Percentiles rank a stretch among this genome's conserved stretches.
phyloP scores from a whole-genome alignment of 1,140 invertebrate species.

The Ylistrum balloti region DNA sequence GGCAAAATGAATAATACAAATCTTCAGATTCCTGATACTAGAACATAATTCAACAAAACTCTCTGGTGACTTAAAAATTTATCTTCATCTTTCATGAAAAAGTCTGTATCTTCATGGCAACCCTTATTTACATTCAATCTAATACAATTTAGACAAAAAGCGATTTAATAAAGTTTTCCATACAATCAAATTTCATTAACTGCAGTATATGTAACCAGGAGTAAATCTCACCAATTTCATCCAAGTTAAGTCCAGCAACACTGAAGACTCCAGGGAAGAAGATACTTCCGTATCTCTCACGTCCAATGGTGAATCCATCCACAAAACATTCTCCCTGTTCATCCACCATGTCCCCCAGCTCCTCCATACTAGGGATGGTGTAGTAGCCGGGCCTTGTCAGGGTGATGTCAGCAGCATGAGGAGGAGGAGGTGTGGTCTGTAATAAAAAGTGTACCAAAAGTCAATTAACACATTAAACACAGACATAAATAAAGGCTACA shows the following conservation, averaged over 20 bases:
- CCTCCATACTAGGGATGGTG: slow-evolving; percentile 91
- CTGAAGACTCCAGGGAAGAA: slow-evolving; percentile 92
- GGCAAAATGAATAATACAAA: slow-evolving; percentile 63
- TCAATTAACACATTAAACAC: not conserved
- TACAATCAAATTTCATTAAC: not conserved
- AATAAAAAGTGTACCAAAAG: too few relatives aligned
- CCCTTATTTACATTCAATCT: too few relatives aligned
- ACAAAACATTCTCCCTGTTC: slow-evolving; percentile 91
- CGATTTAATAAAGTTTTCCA: not conserved
- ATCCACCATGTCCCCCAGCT: slow-evolving; percentile 87
- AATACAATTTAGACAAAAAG: not conserved
- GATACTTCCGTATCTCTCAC: slow-evolving; percentile 95
- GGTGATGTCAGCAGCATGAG: slow-evolving; percentile 83
- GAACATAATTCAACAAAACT: too few relatives aligned
- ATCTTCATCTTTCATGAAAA: too few relatives aligned
- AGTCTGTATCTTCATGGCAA: too few relatives aligned
- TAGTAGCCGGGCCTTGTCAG: slow-evolving; percentile 90
- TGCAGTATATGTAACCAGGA: too few relatives aligned
- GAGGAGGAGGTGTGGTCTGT: slow-evolving; percentile 71
- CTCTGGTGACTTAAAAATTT: too few relatives aligned
- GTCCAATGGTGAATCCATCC: slow-evolving; percentile 94
- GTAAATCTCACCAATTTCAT: slow-evolving; percentile 89
- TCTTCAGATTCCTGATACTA: not conserved
- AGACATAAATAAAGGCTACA: not conserved
- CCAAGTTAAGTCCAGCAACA: slow-evolving; percentile 94